A percentile compares a stretch with the other conserved stretches of the same genome.
phyloP scores from a whole-genome alignment of 92 coral and sea anemone species.

The Umimayanthus chanpuru region DNA sequence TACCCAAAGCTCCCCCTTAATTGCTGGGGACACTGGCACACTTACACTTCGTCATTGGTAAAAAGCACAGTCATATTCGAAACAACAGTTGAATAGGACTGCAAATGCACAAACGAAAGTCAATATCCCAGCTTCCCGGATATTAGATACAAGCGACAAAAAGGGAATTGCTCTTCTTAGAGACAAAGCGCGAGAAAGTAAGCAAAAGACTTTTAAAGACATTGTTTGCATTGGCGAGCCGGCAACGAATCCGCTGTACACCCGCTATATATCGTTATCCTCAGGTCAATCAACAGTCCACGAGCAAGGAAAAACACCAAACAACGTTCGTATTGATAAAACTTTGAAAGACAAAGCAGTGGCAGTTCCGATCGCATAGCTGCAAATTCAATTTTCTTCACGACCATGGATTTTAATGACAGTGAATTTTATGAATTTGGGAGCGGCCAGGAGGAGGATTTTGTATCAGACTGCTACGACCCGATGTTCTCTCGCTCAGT shows the following conservation, averaged over 20 bases:
- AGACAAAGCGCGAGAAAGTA: too few relatives aligned
- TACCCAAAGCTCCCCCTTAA: too few relatives aligned
- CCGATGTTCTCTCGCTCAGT: neutral
- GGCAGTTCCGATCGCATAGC: neutral
- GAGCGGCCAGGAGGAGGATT: neutral
- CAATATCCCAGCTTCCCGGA: neutral
- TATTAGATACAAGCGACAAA: neutral
- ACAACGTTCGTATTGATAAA: neutral
- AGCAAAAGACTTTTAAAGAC: too few relatives aligned
- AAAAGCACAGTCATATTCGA: neutral
- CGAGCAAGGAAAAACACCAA: neutral
- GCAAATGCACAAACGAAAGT: neutral
- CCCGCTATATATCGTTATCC: neutral
- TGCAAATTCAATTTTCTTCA: neutral
- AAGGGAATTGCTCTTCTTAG: neutral
- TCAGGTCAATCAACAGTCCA: neutral
- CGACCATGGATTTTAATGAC: neutral
- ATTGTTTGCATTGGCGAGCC: neutral
- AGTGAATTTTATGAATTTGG: neutral
- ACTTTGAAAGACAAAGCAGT: neutral
- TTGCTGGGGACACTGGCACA: neutral
- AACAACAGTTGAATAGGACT: neutral
- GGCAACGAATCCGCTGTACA: neutral
- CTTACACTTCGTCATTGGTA: too few relatives aligned
- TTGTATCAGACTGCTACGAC: neutral